Evolutionary conservation across 2,113 vertebrate genomes (phyloP).

Genomic region (Antidorcas marsupialis): DNA sequence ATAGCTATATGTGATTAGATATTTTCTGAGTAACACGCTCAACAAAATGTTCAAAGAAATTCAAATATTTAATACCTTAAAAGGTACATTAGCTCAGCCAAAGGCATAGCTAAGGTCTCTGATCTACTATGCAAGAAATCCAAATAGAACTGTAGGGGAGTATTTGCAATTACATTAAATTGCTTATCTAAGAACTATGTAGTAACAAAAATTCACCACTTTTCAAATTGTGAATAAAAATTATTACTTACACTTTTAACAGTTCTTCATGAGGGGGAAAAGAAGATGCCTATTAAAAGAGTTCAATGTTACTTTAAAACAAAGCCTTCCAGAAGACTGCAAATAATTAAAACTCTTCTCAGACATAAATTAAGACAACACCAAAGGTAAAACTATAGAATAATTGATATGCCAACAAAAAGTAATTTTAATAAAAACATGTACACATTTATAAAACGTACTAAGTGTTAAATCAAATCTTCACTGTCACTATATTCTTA

Average conservation of each 20-base stretch:
- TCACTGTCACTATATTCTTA: not conserved
- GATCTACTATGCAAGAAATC: not conserved
- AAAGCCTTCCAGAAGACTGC: not conserved
- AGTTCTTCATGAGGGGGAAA: slow-evolving; percentile 79
- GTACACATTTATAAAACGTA: not conserved
- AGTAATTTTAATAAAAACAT: slow-evolving; percentile 17
- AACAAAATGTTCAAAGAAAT: not conserved
- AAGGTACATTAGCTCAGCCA: not conserved
- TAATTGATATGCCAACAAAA: not conserved
- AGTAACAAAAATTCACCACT: slow-evolving; percentile 14
- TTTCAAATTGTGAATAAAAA: slow-evolving; percentile 21
- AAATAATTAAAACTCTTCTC: slow-evolving; percentile 22
- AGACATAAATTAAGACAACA: slow-evolving; percentile 25
- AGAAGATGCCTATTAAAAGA: slow-evolving; percentile 79
- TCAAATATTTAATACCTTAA: not conserved
- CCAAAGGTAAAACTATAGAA: not conserved
- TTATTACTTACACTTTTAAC: slow-evolving; percentile 82
- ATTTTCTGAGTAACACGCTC: not conserved
- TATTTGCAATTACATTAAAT: not conserved
- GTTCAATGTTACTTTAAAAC: slow-evolving; percentile 49
- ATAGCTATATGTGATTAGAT: not conserved
- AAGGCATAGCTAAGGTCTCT: not conserved
- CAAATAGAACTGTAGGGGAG: not conserved
- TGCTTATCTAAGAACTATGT: not conserved
- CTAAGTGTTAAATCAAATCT: not conserved